Conservation (phyloP, 1,140 invertebrate species). For the Scaptomyza pallida region DNA sequence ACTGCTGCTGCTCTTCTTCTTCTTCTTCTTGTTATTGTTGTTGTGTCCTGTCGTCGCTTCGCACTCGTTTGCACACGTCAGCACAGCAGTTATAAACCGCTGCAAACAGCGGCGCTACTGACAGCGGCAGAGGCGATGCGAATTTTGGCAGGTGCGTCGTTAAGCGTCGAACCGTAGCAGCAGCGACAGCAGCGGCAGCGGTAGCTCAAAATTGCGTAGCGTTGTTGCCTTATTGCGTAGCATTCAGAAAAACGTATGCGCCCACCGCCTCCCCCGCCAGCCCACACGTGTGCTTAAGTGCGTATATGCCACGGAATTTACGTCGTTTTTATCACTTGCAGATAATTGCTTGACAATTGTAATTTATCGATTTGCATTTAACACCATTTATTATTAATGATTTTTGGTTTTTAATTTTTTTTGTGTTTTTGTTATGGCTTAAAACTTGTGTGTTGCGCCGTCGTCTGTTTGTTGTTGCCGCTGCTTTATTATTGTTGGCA, state of each 20-base stretch:
- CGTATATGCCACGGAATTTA: constrained; percentile 41
- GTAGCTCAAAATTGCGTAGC: constrained; percentile 52
- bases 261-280: constrained; percentile 21
- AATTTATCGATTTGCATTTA: not conserved
- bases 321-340: constrained; percentile 6
- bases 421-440: constrained; percentile 24
- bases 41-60: constrained; percentile 58
- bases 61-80: constrained; percentile 68
- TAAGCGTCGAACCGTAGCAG: not conserved
- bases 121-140: constrained; percentile 19
- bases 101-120: not conserved
- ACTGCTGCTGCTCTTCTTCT: constrained; percentile 26
- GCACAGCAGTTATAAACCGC: constrained; percentile 38
- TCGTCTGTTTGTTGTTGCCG: constrained; percentile 43
- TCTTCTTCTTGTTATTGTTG: constrained; percentile 35
- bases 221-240: constrained; percentile 44
- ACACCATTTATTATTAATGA: constrained; percentile 1
- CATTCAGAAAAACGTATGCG: constrained; percentile 33
- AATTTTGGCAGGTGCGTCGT: constrained; percentile 61
- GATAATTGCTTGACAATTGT: not conserved
- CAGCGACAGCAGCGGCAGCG: constrained; percentile 14
- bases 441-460: constrained; percentile 33
- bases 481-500: constrained; percentile 55
- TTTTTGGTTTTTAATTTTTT: constrained; percentile 19
- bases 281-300: constrained; percentile 26